phyloP scores from a whole-genome alignment of 2,888 invertebrate species.

The Aspidapion aeneum region DNA sequence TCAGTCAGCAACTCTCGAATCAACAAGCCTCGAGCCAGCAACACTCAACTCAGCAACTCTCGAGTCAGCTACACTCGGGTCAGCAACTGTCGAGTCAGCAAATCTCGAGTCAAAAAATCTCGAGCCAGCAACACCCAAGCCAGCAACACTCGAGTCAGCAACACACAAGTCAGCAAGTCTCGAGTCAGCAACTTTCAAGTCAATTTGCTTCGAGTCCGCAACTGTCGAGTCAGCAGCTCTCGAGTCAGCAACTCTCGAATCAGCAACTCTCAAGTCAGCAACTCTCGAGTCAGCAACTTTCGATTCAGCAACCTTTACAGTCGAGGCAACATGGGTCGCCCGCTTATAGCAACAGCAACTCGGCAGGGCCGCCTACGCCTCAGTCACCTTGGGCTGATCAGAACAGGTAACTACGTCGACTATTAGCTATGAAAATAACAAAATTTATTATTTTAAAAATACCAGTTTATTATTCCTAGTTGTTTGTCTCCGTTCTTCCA shows the following conservation, averaged over 20 bases:
- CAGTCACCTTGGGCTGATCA: not conserved
- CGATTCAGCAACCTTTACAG: not conserved
- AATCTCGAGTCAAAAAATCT: not conserved
- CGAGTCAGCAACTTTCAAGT: not conserved
- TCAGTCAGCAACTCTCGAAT: no score
- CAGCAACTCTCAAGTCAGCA: no score
- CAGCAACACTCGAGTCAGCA: not conserved
- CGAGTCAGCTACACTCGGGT: not conserved
- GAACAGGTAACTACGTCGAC: constrained; percentile 2
- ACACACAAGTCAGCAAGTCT: not conserved
- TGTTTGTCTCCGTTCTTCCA: no score
- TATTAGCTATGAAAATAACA: no score
- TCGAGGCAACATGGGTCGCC: not conserved
- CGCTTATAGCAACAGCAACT: not conserved
- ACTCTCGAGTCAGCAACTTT: not conserved
- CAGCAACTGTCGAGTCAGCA: not conserved
- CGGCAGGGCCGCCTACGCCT: not conserved
- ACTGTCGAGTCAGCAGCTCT: not conserved
- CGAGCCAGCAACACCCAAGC: not conserved
- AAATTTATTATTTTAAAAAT: no score
- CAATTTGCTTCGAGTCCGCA: not conserved
- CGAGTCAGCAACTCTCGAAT: not conserved
- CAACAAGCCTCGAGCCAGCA: not conserved
- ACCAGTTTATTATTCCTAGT: no score
- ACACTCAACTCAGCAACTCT: not conserved